These are phyloP conservation scores for Hydrophis major DNA, from an alignment of 2,797 vertebrate genomes.

Conservation along the genomic window DNA sequence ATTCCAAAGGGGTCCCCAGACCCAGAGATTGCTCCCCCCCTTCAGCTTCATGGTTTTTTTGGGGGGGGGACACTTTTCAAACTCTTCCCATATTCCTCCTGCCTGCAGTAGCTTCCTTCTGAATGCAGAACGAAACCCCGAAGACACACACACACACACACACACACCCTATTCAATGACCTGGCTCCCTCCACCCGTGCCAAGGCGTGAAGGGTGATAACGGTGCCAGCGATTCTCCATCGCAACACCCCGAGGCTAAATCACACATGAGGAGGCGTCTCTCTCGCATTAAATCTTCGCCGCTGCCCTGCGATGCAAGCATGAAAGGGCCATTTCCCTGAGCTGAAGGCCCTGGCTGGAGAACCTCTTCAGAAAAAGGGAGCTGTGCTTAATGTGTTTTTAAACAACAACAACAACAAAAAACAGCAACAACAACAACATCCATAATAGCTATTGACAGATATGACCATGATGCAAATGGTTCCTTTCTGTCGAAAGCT, in stretches of 20 bases:
- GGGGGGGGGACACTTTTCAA: neutral
- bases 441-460: neutral
- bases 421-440: neutral
- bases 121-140: neutral
- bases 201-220: too few species aligned
- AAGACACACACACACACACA: neutral
- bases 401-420: neutral
- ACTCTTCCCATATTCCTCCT: neutral
- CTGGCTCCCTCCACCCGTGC: rapidly evolving
- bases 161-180: neutral
- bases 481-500: neutral
- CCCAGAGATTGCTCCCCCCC: neutral
- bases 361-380: neutral
- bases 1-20: neutral
- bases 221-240: neutral
- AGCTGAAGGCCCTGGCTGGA: neutral
- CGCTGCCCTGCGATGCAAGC: too few species aligned
- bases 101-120: neutral
- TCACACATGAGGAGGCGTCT: neutral
- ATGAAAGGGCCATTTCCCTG: neutral
- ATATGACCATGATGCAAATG: neutral
- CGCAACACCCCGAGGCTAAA: neutral
- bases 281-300: too few species aligned
- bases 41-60: neutral
- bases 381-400: neutral